A percentile compares a stretch with the other conserved stretches of the same genome.
These are phyloP conservation scores for Otolemur garnettii DNA, from an alignment of 2,113 vertebrate genomes.

Conservation along the genomic window DNA sequence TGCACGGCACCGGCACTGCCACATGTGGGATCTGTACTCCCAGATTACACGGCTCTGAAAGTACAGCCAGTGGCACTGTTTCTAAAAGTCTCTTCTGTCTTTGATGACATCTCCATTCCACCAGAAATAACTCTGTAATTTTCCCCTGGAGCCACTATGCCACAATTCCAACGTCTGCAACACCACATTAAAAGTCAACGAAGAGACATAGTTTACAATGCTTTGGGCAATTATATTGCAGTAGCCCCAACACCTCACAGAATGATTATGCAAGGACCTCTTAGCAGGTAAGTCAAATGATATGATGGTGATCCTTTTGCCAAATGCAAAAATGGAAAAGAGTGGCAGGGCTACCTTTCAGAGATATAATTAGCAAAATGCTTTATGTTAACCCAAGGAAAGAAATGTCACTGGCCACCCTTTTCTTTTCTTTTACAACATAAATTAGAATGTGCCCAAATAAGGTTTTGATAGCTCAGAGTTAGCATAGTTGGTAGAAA, in stretches of 20 bases:
- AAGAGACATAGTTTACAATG: not conserved
- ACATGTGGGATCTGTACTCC: not conserved
- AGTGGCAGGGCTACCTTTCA: not conserved
- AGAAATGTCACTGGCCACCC: not conserved
- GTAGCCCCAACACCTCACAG: conserved; percentile 16
- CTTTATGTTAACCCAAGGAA: conserved; percentile 9
- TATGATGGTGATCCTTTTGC: not conserved
- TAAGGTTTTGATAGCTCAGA: not conserved
- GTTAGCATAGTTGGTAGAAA: conserved; percentile 8
- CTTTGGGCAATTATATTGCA: not conserved
- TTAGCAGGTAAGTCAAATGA: conserved; percentile 22
- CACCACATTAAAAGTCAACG: not conserved
- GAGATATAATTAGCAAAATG: not conserved
- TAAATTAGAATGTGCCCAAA: conserved; percentile 33
- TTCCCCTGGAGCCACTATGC: not conserved
- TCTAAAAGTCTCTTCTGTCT: conserved; percentile 43
- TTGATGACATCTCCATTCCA: conserved; percentile 1
- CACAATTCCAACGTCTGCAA: not conserved
- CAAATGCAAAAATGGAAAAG: conserved; percentile 15
- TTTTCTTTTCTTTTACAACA: conserved; percentile 27
- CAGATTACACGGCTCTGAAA: not conserved
- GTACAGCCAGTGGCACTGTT: conserved; percentile 14
- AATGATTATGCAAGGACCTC: not conserved
- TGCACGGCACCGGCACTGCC: not conserved
- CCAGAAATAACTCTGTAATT: not conserved